phyloP scores from a whole-genome alignment of 1,140 invertebrate genomes.

The Aphelenchoides fujianensis region DNA sequence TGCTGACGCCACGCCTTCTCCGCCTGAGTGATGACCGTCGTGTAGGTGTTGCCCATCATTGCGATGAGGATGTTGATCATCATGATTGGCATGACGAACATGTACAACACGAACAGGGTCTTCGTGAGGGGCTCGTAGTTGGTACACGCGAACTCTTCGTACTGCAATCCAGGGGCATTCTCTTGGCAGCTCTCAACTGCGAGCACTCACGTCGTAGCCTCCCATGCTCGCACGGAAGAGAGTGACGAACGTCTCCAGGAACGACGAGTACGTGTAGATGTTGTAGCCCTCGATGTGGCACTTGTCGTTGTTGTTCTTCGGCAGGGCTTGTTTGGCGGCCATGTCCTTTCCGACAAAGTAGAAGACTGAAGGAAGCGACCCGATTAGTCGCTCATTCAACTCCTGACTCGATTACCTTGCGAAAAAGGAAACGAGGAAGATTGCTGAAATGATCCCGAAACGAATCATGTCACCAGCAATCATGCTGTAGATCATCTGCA shows the following conservation, averaged over 20 bases:
- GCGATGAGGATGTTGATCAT: conserved; percentile 68
- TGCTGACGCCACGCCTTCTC: conserved; percentile 98
- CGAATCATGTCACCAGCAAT: conserved; percentile 94
- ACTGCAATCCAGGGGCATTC: conserved; percentile 69
- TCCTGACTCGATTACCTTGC: conserved; percentile 69
- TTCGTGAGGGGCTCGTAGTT: conserved; percentile 86
- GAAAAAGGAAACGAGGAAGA: conserved; percentile 90
- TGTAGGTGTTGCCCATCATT: conserved; percentile 69
- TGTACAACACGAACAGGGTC: conserved; percentile 90
- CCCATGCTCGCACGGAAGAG: conserved; percentile 95
- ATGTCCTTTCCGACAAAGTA: conserved; percentile 88
- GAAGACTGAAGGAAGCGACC: conserved; percentile 71
- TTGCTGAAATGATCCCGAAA: conserved; percentile 89
- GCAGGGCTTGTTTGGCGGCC: conserved; percentile 70
- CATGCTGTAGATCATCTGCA: conserved; percentile 98
- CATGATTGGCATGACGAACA: conserved; percentile 92
- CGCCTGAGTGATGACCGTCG: conserved; percentile 84
- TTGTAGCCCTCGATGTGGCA: conserved; percentile 68
- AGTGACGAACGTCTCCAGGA: conserved; percentile 86
- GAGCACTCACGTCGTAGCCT: conserved; percentile 83
- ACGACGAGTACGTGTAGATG: conserved; percentile 72
- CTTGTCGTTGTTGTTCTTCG: conserved; percentile 56
- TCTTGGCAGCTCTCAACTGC: background rate
- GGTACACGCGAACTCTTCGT: conserved; percentile 80
- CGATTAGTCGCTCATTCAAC: background rate